These are phyloP conservation scores for Morone saxatilis DNA, from an alignment of 2,113 vertebrate species.

Conservation along the genomic window DNA sequence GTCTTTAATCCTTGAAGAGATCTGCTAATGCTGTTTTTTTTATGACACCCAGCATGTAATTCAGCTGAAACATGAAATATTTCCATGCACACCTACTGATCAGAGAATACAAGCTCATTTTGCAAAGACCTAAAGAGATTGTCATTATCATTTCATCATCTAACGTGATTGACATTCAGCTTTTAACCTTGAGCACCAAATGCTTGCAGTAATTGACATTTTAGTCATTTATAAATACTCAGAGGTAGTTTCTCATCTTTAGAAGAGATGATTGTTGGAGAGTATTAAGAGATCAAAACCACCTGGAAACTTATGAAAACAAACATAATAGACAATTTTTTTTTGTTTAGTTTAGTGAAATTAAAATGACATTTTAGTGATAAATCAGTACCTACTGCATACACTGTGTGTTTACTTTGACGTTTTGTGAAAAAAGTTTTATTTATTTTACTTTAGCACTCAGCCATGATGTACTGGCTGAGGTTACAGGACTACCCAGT, in stretches of 20 bases:
- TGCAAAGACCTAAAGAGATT: neutral
- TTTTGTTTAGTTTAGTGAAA: no score
- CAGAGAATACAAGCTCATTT: slow-evolving; percentile 20
- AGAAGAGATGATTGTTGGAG: neutral
- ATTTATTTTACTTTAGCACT: no score
- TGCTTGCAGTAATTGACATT: slow-evolving; percentile 14
- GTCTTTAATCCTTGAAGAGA: neutral
- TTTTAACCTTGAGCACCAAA: slow-evolving; percentile 44
- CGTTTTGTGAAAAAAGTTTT: no score
- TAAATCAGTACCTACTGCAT: neutral
- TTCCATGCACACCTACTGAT: neutral
- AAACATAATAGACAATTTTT: neutral
- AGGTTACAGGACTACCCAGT: no score
- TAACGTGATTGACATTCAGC: slow-evolving; percentile 21
- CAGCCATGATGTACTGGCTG: no score
- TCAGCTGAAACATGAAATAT: slow-evolving; percentile 5
- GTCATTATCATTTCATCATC: slow-evolving; percentile 18
- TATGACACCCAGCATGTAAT: neutral
- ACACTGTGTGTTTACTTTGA: no score
- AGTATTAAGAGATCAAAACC: neutral
- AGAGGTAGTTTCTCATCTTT: slow-evolving; percentile 6
- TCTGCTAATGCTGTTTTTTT: neutral
- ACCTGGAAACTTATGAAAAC: neutral
- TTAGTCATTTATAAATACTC: slow-evolving; percentile 20
- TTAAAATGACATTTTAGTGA: neutral